phyloP scores from a whole-genome alignment of 2,797 vertebrate species.

The Onychomys arenicola region DNA sequence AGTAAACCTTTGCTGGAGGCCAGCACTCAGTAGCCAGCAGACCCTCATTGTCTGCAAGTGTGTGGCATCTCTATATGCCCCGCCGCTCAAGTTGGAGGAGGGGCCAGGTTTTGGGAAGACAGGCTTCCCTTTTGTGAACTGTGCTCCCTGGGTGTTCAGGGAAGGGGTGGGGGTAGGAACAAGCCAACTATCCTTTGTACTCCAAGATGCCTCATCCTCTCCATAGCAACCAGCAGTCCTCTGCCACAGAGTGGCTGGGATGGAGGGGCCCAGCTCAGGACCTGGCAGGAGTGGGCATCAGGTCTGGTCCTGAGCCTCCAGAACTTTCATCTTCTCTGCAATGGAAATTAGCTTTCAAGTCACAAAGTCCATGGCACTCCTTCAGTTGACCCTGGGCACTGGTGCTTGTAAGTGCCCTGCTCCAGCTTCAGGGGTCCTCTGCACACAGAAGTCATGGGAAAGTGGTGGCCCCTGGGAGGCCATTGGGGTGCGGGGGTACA shows the following conservation, averaged over 20 bases:
- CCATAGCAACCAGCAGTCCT: slow-evolving; percentile 72
- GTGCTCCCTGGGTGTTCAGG: slow-evolving; percentile 33
- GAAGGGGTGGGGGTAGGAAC: slow-evolving; percentile 23
- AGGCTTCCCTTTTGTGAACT: slow-evolving; percentile 68
- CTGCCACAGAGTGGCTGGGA: slow-evolving; percentile 6
- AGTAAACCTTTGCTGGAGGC: neutral
- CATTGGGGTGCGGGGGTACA: neutral
- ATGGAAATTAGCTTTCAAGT: slow-evolving; percentile 8
- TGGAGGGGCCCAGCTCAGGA: slow-evolving; percentile 58
- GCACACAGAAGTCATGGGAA: neutral
- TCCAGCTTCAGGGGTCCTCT: neutral
- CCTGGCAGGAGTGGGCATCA: neutral
- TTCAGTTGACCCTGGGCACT: neutral
- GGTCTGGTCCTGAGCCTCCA: slow-evolving; percentile 19
- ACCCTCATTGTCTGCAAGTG: accelerated
- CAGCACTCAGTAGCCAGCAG: neutral
- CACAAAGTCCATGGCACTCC: accelerated
- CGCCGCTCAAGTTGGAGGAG: slow-evolving; percentile 6
- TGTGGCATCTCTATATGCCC: neutral
- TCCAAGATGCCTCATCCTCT: slow-evolving; percentile 72
- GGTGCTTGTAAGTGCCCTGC: accelerated
- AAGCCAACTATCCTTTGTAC: slow-evolving; percentile 66
- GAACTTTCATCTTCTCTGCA: neutral
- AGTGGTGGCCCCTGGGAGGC: neutral
- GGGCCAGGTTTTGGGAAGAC: slow-evolving; percentile 14